These are phyloP conservation scores for Lampris megalopsis DNA, from an alignment of 2,113 vertebrate genomes.

Conservation along the genomic window DNA sequence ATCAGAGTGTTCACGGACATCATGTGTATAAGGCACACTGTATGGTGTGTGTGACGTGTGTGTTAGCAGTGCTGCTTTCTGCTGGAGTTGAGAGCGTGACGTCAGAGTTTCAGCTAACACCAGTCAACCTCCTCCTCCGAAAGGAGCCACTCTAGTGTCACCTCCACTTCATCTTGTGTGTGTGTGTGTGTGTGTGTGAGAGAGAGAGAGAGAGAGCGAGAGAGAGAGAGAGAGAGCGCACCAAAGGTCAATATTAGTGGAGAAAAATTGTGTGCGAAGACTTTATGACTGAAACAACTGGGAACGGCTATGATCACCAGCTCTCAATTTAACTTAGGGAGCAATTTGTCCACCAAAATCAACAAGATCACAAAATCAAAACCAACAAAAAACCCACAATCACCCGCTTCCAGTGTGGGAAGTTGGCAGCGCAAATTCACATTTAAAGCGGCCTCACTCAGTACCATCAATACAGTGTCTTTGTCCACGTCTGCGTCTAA, in stretches of 20 bases:
- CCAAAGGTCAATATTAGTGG: slow-evolving; percentile 15
- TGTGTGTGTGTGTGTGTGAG: slow-evolving; percentile 33
- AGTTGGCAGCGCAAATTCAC: too few species aligned
- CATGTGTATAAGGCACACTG: neutral
- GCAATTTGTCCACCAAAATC: too few species aligned
- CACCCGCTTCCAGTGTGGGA: too few species aligned
- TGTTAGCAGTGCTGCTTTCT: neutral
- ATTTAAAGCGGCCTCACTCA: too few species aligned
- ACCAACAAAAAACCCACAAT: too few species aligned
- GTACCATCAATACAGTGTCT: too few species aligned
- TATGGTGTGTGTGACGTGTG: slow-evolving; percentile 30
- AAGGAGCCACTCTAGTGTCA: slow-evolving; percentile 49
- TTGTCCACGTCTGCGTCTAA: too few species aligned
- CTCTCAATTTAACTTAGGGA: too few species aligned
- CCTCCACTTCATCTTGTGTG: slow-evolving; percentile 40
- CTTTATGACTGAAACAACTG: too few species aligned
- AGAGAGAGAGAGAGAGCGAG: neutral
- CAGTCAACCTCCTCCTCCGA: slow-evolving; percentile 47
- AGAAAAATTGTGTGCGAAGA: neutral
- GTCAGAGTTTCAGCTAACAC: slow-evolving; percentile 15
- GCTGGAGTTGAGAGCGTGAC: slow-evolving; percentile 6
- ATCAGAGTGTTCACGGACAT: slow-evolving; percentile 23
- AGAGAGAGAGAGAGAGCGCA: neutral
- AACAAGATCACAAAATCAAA: too few species aligned
- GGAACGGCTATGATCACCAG: too few species aligned